phyloP scores from a whole-genome alignment of 1,140 invertebrate genomes.

The Kradibia gibbosae region DNA sequence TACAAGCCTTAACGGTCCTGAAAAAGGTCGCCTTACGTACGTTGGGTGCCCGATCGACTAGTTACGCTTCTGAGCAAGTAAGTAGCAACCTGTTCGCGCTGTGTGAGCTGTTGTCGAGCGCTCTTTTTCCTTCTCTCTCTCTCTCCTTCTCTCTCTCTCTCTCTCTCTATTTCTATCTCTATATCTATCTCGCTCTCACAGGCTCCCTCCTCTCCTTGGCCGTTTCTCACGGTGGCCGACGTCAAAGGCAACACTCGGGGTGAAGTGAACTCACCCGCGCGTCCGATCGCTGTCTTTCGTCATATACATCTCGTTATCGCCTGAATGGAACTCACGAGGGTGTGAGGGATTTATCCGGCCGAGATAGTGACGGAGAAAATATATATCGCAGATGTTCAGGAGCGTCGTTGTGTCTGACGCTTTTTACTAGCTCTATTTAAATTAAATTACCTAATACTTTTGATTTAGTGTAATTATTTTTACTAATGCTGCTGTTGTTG shows the following conservation, averaged over 20 bases:
- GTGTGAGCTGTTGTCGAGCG: not conserved
- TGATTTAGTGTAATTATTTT: too few species aligned
- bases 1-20: not conserved
- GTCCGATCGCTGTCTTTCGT: not conserved
- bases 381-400: too few species aligned
- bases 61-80: conserved; percentile 58
- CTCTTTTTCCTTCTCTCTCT: not conserved
- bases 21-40: not conserved
- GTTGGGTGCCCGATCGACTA: conserved; percentile 36
- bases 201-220: not conserved
- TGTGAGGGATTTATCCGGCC: not conserved
- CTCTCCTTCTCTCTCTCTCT: not conserved
- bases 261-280: conserved; percentile 61
- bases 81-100: conserved; percentile 63
- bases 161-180: not conserved
- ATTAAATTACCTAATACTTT: too few species aligned
- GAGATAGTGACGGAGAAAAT: not conserved
- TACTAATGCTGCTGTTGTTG: too few species aligned
- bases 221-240: not conserved
- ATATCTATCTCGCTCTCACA: not conserved
- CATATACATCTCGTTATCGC: not conserved
- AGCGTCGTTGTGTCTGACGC: too few species aligned
- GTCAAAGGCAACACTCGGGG: conserved; percentile 27
- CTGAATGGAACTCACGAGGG: not conserved
- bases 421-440: too few species aligned